phyloP scores from a whole-genome alignment of 2,888 invertebrate genomes.

The Lysandra bellargus region DNA sequence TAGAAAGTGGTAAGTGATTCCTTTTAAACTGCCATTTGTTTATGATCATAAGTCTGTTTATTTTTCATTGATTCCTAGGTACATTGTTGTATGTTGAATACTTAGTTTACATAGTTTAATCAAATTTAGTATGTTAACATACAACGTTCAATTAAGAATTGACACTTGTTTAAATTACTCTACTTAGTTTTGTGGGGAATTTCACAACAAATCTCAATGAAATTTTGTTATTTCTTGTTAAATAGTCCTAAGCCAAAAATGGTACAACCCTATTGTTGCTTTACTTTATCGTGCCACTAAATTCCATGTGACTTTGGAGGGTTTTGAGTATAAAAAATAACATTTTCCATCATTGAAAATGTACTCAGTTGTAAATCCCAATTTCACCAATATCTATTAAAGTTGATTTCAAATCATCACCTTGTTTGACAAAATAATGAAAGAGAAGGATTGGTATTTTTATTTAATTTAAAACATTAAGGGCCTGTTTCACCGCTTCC shows the following conservation, averaged over 20 bases:
- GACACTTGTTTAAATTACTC: neutral
- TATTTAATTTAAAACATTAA: too few relatives aligned
- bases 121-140: neutral
- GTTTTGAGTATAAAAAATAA: neutral
- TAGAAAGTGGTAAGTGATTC: conserved; percentile 84
- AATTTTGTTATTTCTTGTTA: neutral
- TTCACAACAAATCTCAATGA: neutral
- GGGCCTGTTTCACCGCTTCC: too few relatives aligned
- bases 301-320: neutral
- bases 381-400: too few relatives aligned
- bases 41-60: conserved; percentile 12
- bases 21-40: neutral
- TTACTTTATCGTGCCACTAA: neutral
- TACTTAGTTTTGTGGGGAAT: neutral
- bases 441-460: too few relatives aligned
- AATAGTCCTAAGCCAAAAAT: neutral
- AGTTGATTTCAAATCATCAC: too few relatives aligned
- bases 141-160: neutral
- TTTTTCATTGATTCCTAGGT: conserved; percentile 9
- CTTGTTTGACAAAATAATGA: too few relatives aligned
- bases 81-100: neutral
- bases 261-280: neutral
- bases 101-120: neutral
- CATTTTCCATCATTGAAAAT: neutral
- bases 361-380: neutral